Conservation (phyloP, 2,797 vertebrate genomes). For the Xyrichtys novacula region DNA sequence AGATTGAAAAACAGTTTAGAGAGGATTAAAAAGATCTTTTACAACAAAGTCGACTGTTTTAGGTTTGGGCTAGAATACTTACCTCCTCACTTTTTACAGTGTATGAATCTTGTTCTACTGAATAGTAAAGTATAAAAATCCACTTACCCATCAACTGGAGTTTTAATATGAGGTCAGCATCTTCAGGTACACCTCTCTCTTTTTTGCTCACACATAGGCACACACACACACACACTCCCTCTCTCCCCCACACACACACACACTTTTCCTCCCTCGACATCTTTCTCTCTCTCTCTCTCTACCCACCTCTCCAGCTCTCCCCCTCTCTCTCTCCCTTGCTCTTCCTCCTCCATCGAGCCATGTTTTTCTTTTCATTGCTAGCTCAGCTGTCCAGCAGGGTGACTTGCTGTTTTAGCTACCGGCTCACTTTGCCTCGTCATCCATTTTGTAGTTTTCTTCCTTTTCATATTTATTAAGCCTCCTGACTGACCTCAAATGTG, state of each 20-base stretch:
- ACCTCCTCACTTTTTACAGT: slow-evolving; percentile 50
- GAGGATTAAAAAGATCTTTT: background rate
- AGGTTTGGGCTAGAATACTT: slow-evolving; percentile 13
- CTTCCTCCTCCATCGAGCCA: background rate
- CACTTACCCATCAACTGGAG: slow-evolving; percentile 68
- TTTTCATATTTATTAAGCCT: slow-evolving; percentile 74
- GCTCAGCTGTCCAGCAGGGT: slow-evolving; percentile 72
- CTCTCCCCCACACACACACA: background rate
- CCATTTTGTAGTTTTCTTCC: slow-evolving; percentile 71
- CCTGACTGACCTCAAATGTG: slow-evolving; percentile 52
- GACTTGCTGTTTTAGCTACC: slow-evolving; percentile 69
- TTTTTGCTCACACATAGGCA: slow-evolving; percentile 5
- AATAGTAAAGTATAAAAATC: slow-evolving; percentile 70
- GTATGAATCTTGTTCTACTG: slow-evolving; percentile 54
- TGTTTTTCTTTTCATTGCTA: slow-evolving; percentile 57
- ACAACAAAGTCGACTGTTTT: background rate
- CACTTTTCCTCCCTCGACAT: slow-evolving; percentile 1
- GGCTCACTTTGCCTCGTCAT: slow-evolving; percentile 71
- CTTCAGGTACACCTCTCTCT: slow-evolving; percentile 53
- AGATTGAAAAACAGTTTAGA: background rate
- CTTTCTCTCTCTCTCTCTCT: slow-evolving; percentile 8
- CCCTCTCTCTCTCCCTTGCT: background rate
- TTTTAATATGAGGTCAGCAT: slow-evolving; percentile 72
- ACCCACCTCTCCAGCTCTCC: slow-evolving; percentile 8
- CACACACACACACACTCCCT: slow-evolving; percentile 10